Evolutionary conservation across 2,888 invertebrate genomes (phyloP), one percentile per base, ranked within the genome.

Genomic region (Diogma glabrata): DNA sequence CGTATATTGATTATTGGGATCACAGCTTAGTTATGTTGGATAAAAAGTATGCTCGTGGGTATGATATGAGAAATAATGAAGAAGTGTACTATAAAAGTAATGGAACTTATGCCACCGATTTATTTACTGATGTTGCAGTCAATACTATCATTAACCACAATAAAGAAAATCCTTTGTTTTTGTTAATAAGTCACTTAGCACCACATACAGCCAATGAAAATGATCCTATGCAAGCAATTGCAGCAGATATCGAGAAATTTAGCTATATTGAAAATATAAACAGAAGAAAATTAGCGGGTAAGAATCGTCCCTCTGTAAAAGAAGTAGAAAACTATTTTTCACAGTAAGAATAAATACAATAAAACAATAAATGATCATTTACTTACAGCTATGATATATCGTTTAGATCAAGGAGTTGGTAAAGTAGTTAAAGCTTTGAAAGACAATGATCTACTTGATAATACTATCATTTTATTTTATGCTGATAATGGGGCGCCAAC

Each of bases 401-500:
- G 83, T 58, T 70, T 95, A 60, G 95, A 95, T 64, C 79, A 85
- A 53, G 86, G 91, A 33, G 78, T 95, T 0, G 92, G 91, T 0
- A 75, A 79, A 30, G 77, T 94, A 12, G 74, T 90, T 1, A 64
- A 75, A 47, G 79, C 85, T 4, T 69, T 95, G 50, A 71, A 77
- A 49, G 65, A 75, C 0, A 78, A 77, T 52, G 73, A 75, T 2
- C 82, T 91, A 69, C 71, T 93, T 56, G 72, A 87, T 40, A 84
- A 93, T 63, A 85, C 90, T 1, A 78, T 95, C 45, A 75, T 95
- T 50, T 67, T 90, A 1, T 95, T 94, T 64, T 78, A 85, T 58
- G 84, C 90, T 10, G 95, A 94, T 64, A 94, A 94, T 64, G 91
- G 92, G 1, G 88, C 83, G 0, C 87, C 87, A 47, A 82, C 87